These are phyloP conservation scores for Drosophila miranda DNA, from an alignment of 1,140 invertebrate species.

Conservation along the genomic window DNA sequence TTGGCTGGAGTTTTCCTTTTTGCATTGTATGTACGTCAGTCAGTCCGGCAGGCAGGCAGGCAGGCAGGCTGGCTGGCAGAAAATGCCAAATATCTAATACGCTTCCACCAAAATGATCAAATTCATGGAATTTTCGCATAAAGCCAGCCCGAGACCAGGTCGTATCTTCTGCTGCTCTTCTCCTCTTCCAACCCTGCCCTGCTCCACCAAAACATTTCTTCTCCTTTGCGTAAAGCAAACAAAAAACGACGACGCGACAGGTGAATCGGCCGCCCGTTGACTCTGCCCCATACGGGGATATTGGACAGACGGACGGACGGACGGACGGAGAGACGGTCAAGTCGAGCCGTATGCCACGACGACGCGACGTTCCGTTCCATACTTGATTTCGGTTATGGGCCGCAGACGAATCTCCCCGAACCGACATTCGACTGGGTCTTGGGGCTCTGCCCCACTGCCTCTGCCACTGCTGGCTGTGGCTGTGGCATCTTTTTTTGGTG, in stretches of 20 bases:
- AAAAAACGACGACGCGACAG: conserved; percentile 73
- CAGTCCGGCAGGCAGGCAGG: conserved; percentile 36
- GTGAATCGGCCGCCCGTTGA: conserved; percentile 77
- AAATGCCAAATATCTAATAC: conserved; percentile 78
- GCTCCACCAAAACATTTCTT: conserved; percentile 25
- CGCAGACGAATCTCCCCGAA: background rate
- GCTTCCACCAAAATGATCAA: conserved; percentile 75
- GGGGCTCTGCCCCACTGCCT: conserved; percentile 2
- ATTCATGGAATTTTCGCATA: conserved; percentile 78
- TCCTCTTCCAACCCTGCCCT: background rate
- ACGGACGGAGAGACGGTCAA: background rate
- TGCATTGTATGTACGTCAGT: conserved; percentile 73
- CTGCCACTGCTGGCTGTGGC: background rate
- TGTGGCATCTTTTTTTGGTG: conserved; percentile 47
- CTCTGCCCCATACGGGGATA: conserved; percentile 67
- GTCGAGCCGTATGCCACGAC: conserved; percentile 25
- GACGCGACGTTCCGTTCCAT: conserved; percentile 26
- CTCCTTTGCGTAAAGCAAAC: conserved; percentile 69
- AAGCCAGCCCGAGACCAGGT: conserved; percentile 52
- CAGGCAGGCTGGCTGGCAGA: conserved; percentile 39
- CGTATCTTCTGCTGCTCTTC: conserved; percentile 1
- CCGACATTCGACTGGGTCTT: conserved; percentile 5
- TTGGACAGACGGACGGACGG: conserved; percentile 7
- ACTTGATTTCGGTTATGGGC: conserved; percentile 14
- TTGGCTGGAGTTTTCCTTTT: conserved; percentile 19